Conservation (phyloP, 2,113 vertebrate genomes). For the Anser cygnoides region DNA sequence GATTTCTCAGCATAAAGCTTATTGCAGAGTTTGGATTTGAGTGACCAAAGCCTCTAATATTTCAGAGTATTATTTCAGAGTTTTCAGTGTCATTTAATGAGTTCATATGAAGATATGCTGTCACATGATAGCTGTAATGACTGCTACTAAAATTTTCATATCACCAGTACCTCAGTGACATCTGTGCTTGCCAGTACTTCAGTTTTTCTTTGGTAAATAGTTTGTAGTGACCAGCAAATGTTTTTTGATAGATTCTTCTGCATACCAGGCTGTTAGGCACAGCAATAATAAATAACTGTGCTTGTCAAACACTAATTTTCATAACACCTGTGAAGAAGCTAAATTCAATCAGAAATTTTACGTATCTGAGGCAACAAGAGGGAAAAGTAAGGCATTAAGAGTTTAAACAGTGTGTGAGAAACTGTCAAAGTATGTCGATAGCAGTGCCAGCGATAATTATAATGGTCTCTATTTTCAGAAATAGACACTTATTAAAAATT, state of each 20-base stretch:
- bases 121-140: neutral
- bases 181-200: neutral
- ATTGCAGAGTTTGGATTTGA: neutral
- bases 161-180: neutral
- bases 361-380: neutral
- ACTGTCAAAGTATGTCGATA: neutral
- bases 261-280: neutral
- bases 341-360: neutral
- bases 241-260: neutral
- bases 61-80: neutral
- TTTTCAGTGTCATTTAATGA: neutral
- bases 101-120: neutral
- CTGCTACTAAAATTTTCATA: neutral
- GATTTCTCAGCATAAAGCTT: neutral
- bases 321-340: neutral
- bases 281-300: neutral
- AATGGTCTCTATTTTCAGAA: neutral
- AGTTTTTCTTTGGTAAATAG: neutral
- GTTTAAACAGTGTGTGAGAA: neutral
- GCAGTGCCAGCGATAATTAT: neutral
- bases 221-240: neutral
- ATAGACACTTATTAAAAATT: neutral
- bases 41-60: neutral
- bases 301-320: slow-evolving; percentile 2
- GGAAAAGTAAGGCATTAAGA: neutral